Conservation (phyloP, 2,113 vertebrate genomes). For the Cariama cristata region DNA sequence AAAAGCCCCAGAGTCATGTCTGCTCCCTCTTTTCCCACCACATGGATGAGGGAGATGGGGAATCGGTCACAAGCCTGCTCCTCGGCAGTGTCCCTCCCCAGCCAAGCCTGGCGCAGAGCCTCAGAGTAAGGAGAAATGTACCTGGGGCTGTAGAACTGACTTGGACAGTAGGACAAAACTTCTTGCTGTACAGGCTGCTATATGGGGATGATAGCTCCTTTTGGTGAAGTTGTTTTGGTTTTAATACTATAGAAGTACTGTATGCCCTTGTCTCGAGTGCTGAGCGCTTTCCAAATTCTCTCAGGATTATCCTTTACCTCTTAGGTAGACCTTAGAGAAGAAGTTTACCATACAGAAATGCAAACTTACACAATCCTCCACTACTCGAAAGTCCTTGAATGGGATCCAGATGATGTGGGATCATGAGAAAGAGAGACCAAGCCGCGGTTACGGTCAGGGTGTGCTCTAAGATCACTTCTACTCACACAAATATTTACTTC, state of each 20-base stretch:
- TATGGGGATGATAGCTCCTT: not conserved
- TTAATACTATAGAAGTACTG: not conserved
- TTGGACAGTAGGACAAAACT: not conserved
- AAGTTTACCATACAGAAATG: not conserved
- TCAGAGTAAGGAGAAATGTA: not conserved
- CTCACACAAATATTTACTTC: slow-evolving; percentile 25
- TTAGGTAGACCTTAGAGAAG: not conserved
- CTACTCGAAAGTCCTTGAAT: not conserved
- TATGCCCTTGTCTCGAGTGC: not conserved
- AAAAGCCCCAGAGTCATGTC: not conserved
- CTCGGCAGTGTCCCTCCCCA: not conserved
- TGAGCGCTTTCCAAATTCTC: not conserved
- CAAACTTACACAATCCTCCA: not conserved
- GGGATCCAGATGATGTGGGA: not conserved
- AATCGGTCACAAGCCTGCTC: accelerated
- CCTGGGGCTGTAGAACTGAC: not conserved
- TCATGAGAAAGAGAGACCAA: not conserved
- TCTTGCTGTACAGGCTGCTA: not conserved
- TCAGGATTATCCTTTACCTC: not conserved
- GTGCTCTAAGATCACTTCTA: not conserved
- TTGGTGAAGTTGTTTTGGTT: not conserved
- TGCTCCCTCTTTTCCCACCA: not conserved
- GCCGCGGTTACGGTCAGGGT: not conserved
- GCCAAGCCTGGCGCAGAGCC: not conserved
- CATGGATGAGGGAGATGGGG: not conserved